phyloP scores from a whole-genome alignment of 2,888 invertebrate species.

The Acleris cristana region DNA sequence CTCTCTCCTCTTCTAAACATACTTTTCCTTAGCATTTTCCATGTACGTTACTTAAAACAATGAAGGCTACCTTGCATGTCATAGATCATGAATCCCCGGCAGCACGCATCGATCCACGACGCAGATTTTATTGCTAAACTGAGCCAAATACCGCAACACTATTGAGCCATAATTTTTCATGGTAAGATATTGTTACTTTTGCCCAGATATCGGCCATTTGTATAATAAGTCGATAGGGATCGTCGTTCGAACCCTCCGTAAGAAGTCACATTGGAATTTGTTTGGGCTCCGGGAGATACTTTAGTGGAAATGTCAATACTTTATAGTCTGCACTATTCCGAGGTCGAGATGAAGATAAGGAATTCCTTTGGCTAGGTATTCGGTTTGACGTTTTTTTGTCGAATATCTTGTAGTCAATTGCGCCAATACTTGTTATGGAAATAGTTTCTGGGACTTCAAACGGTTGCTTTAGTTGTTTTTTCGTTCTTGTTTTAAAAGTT shows the following conservation, averaged over 20 bases:
- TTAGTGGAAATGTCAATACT: constrained; percentile 44
- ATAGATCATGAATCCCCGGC: constrained; percentile 5
- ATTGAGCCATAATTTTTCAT: constrained; percentile 38
- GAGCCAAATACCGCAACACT: constrained; percentile 37
- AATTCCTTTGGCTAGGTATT: constrained; percentile 24
- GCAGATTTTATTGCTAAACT: constrained; percentile 37
- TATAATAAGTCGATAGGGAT: constrained; percentile 78
- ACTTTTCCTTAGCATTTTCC: too few relatives aligned
- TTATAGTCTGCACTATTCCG: constrained; percentile 43
- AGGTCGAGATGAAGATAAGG: constrained; percentile 38
- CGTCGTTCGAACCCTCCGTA: constrained; percentile 63
- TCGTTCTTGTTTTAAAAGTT: too few relatives aligned
- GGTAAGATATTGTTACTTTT: constrained; percentile 43
- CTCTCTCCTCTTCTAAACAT: too few relatives aligned
- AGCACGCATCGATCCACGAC: constrained; percentile 12
- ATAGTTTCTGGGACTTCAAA: not conserved
- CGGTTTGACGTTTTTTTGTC: constrained; percentile 4
- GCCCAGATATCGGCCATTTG: constrained; percentile 73
- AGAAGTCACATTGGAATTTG: constrained; percentile 60
- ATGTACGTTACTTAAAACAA: too few relatives aligned
- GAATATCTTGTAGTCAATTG: constrained; percentile 2
- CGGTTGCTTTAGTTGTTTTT: not conserved
- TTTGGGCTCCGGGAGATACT: constrained; percentile 53
- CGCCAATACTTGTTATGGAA: constrained; percentile 3
- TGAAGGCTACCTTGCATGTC: not conserved